These are phyloP conservation scores for Etheostoma spectabile DNA, from an alignment of 2,113 vertebrate genomes.

Conservation along the genomic window DNA sequence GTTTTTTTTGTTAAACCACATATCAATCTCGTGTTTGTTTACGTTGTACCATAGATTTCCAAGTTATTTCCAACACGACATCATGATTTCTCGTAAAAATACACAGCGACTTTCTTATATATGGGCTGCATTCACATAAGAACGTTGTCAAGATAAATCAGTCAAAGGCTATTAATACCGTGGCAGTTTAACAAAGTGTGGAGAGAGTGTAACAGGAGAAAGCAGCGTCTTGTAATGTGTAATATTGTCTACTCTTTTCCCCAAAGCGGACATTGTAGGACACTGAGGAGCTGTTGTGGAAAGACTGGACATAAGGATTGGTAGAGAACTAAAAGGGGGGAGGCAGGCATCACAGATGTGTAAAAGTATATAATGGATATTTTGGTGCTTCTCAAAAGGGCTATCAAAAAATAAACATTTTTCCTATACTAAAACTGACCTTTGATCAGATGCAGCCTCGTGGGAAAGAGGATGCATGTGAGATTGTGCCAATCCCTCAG, in stretches of 20 bases:
- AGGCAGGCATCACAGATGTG: constrained; percentile 28
- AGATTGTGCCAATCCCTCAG: constrained; percentile 41
- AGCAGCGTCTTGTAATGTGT: constrained; percentile 21
- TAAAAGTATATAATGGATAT: not conserved
- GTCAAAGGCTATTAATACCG: not conserved
- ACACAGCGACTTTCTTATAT: too few species aligned
- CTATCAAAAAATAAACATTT: constrained; percentile 11
- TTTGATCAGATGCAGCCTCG: constrained; percentile 33
- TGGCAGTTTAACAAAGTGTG: not conserved
- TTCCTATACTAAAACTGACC: constrained; percentile 41
- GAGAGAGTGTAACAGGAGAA: not conserved
- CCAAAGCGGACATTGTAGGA: constrained; percentile 44
- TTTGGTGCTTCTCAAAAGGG: constrained; percentile 4
- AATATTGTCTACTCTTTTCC: constrained; percentile 5
- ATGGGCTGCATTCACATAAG: not conserved
- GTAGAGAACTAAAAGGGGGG: not conserved
- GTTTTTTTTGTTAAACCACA: not conserved
- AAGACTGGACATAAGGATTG: constrained; percentile 23
- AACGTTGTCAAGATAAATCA: not conserved
- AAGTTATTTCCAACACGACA: not conserved
- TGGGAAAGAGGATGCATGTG: constrained; percentile 48
- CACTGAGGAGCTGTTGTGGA: constrained; percentile 51
- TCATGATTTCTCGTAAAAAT: too few species aligned
- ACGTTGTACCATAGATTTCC: not conserved
- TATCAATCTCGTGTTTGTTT: not conserved